Evolutionary conservation across 2,113 vertebrate genomes (phyloP), one percentile per base, ranked within the genome.

Genomic region (human): DNA sequence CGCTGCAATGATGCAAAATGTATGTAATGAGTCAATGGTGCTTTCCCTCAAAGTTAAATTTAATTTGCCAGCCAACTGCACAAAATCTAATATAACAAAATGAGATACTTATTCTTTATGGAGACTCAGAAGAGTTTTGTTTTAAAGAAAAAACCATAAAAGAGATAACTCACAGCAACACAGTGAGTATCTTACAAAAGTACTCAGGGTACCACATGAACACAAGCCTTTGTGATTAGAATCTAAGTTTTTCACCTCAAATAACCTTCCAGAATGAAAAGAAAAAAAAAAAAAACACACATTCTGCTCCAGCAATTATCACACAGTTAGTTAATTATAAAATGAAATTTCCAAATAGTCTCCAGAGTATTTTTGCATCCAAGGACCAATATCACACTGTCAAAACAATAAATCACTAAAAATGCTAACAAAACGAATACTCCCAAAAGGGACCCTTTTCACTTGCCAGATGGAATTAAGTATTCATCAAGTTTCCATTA

Each of bases 21-120:
- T 68, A 94, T n/a, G 8, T n/a, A 82, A 97, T 98, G 97, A 98
- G 96, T 98, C 98, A 98, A 93, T 82, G 86, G 96, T 98, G 92
- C 75, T 98, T 98, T 84, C 73, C 95, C 97, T 98, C 76, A n/a
- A 40, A 66, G 68, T 27, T 85, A 55, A 87, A 78, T 86, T 84
- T 64, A 76, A 90, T 78, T 27, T 93, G 55, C 91, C 94, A 90
- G 30, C 25, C 73, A 93, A 94, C 7, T 94, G 72, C 40, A 94
- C 84, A 96, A 83, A 92, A 96, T 90, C 48, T 94, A 1, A 6
- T 70, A 55, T 35, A 89, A 86, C 78, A 14, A 93, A 89, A 45
- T 11, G 81, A 96, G 97, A n/a, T 1, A 0, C 8, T 45, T 90
- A 48, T 85, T 84, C 94, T 88, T 83, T 66, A 90, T 12, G 89